phyloP scores from a whole-genome alignment of 2,888 invertebrate species.

The Blastobasis adustella region DNA sequence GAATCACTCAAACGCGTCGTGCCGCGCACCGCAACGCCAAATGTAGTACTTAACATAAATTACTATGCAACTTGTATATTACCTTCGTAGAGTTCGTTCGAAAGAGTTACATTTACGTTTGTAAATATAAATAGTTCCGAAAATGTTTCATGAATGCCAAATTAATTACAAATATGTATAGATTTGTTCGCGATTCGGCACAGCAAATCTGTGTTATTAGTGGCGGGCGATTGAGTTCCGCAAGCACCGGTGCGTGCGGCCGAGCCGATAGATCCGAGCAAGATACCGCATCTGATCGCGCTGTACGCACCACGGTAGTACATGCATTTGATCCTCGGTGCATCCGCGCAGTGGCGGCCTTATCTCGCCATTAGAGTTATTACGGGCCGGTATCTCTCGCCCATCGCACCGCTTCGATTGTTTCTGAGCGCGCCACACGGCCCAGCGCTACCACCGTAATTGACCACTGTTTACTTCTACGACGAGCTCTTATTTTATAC shows the following conservation, averaged over 20 bases:
- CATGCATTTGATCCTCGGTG: constrained; percentile 36
- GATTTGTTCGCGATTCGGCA: too few relatives aligned
- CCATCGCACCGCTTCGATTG: constrained; percentile 73
- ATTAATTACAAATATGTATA: too few relatives aligned
- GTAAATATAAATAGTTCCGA: too few relatives aligned
- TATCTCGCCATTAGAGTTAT: constrained; percentile 74
- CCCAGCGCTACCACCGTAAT: constrained; percentile 64
- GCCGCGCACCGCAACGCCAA: not conserved
- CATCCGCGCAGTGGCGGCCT: constrained; percentile 58
- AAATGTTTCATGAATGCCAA: too few relatives aligned
- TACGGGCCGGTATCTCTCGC: constrained; percentile 66
- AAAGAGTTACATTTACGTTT: too few relatives aligned
- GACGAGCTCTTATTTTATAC: constrained; percentile 61
- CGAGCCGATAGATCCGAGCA: constrained; percentile 19
- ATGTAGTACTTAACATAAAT: too few relatives aligned
- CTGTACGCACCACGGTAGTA: constrained; percentile 36
- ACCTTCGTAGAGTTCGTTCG: too few relatives aligned
- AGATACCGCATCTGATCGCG: constrained; percentile 46
- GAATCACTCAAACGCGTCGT: constrained; percentile 24
- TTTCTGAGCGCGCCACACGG: constrained; percentile 64
- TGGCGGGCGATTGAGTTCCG: constrained; percentile 10
- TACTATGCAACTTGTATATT: too few relatives aligned
- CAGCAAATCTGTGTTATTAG: too few relatives aligned
- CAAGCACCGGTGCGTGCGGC: constrained; percentile 13
- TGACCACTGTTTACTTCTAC: constrained; percentile 71